phyloP scores from a whole-genome alignment of 2,888 invertebrate species.

The Adineta ricciae region DNA sequence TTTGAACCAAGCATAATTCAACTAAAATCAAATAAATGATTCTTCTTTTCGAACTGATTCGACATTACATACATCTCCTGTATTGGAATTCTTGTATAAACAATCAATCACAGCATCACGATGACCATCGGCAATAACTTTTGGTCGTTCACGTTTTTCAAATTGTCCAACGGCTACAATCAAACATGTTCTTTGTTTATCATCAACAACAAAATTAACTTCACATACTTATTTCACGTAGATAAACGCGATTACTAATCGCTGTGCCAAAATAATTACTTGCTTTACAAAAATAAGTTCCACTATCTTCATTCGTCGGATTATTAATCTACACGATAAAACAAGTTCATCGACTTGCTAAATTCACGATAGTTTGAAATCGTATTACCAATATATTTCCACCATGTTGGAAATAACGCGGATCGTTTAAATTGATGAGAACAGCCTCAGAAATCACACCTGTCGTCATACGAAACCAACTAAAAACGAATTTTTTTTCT shows the following conservation, averaged over 20 bases:
- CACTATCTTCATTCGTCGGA: constrained; percentile 24
- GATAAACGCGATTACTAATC: constrained; percentile 27
- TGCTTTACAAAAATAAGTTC: constrained; percentile 33
- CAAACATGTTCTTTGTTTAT: too few species aligned
- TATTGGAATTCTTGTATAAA: constrained; percentile 33
- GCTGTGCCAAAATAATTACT: constrained; percentile 27
- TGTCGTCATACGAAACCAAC: not conserved
- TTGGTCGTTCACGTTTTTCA: constrained; percentile 33
- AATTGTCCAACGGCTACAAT: constrained; percentile 22
- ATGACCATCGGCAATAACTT: constrained; percentile 31
- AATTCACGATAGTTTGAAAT: not conserved
- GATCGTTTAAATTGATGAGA: constrained; percentile 24
- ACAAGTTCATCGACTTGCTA: not conserved
- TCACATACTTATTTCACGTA: constrained; percentile 24
- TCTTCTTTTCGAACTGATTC: not conserved
- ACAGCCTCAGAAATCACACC: not conserved
- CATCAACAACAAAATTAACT: too few species aligned
- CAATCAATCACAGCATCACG: constrained; percentile 32
- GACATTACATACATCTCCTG: constrained; percentile 19
- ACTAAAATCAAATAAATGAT: not conserved
- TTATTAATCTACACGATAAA: not conserved
- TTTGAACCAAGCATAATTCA: constrained; percentile 33
- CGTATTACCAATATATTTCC: constrained; percentile 19
- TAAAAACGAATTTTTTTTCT: not conserved
- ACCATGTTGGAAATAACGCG: constrained; percentile 33